phyloP scores from a whole-genome alignment of 2,797 vertebrate genomes.

The Coregonus ussuriensis region DNA sequence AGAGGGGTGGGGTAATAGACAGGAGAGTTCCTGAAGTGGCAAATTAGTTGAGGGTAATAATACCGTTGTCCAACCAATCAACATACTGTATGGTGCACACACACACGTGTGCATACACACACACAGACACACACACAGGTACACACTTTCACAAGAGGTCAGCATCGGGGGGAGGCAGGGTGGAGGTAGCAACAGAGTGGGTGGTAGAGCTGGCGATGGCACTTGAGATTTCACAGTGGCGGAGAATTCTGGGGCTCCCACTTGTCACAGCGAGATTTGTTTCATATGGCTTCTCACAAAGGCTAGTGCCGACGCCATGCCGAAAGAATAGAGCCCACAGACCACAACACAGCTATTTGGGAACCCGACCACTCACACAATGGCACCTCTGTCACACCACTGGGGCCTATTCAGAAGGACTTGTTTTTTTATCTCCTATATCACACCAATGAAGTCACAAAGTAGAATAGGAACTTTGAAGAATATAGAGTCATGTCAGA shows the following conservation, averaged over 20 bases:
- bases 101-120: not conserved
- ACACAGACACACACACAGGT: not conserved
- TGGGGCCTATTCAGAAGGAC: conserved; percentile 29
- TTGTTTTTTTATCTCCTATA: conserved; percentile 22
- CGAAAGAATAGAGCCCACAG: not conserved
- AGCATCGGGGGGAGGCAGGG: conserved; percentile 12
- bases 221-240: conserved; percentile 54
- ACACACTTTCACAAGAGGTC: conserved; percentile 33
- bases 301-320: conserved; percentile 18
- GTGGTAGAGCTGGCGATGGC: conserved; percentile 9
- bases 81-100: not conserved
- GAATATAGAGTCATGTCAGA: too few relatives aligned
- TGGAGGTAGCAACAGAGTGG: conserved; percentile 8
- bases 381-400: conserved; percentile 57
- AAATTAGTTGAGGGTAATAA: not conserved
- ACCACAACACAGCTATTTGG: conserved; percentile 10
- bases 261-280: conserved; percentile 56
- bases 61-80: not conserved
- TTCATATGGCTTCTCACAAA: conserved; percentile 55
- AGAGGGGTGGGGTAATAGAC: not conserved
- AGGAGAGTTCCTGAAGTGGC: not conserved
- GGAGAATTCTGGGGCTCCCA: conserved; percentile 38
- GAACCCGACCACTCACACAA: conserved; percentile 39
- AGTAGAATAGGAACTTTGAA: too few relatives aligned
- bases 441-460: too few relatives aligned